These are phyloP conservation scores for Melanogrammus aeglefinus DNA, from an alignment of 2,797 vertebrate genomes.

Conservation along the genomic window DNA sequence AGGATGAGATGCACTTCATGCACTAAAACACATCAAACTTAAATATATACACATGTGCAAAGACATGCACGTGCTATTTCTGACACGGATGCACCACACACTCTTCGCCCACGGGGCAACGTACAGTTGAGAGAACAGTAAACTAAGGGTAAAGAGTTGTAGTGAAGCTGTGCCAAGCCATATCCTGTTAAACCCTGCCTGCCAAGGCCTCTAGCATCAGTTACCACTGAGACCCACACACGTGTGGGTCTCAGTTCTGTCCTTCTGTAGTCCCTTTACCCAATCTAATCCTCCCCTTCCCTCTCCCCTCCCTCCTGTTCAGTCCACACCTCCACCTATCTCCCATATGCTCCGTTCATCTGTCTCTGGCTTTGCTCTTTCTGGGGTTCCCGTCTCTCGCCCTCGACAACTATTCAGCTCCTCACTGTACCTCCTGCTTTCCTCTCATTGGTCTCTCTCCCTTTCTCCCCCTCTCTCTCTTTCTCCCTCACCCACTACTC, in stretches of 20 bases:
- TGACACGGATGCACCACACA: slow-evolving; percentile 5
- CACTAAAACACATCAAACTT: background rate
- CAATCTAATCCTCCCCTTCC: background rate
- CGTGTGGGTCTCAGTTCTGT: background rate
- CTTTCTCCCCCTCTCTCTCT: too few relatives aligned
- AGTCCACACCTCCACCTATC: too few relatives aligned
- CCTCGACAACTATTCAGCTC: too few relatives aligned
- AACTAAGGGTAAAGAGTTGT: slow-evolving; percentile 25
- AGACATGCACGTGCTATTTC: background rate
- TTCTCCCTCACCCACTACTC: too few relatives aligned
- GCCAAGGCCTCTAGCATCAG: slow-evolving; percentile 25
- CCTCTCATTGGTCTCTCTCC: too few relatives aligned
- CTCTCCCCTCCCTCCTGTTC: background rate
- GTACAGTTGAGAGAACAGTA: slow-evolving; percentile 15
- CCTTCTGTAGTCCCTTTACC: background rate
- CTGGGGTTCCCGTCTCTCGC: too few relatives aligned
- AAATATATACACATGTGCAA: slow-evolving; percentile 1
- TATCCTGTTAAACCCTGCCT: slow-evolving; percentile 31
- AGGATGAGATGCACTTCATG: slow-evolving; percentile 15
- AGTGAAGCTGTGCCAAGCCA: slow-evolving; percentile 32
- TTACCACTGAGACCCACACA: slow-evolving; percentile 14
- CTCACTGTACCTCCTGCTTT: too few relatives aligned
- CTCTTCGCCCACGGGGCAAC: slow-evolving; percentile 31
- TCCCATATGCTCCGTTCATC: too few relatives aligned
- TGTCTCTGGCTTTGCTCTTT: too few relatives aligned